Evolutionary conservation across 2,888 invertebrate genomes (phyloP).

Genomic region (Villa cingulata): DNA sequence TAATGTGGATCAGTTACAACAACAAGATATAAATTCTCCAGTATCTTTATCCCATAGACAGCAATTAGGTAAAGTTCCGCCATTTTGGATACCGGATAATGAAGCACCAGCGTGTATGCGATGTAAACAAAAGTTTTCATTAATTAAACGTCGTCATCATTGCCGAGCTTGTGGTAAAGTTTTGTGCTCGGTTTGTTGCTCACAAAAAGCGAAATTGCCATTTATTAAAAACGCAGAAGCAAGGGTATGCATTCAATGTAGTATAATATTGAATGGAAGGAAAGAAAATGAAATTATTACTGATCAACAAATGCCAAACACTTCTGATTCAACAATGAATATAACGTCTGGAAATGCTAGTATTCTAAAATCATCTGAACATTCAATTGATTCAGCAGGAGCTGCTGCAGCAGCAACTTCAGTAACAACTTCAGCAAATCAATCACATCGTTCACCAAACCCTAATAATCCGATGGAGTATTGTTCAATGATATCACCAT

Average conservation of each 20-base stretch:
- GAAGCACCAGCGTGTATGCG: slow-evolving; percentile 71
- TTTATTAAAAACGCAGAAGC: slow-evolving; percentile 62
- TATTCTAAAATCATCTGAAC: not conserved
- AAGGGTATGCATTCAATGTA: slow-evolving; percentile 62
- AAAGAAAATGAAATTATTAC: slow-evolving; percentile 10
- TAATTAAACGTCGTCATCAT: slow-evolving; percentile 73
- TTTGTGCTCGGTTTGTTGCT: slow-evolving; percentile 65
- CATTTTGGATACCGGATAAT: slow-evolving; percentile 77
- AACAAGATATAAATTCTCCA: not conserved
- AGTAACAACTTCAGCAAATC: not conserved
- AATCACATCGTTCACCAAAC: slow-evolving; percentile 49
- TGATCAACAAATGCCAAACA: not conserved
- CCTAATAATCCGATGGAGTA: slow-evolving; percentile 81
- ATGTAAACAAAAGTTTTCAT: slow-evolving; percentile 65
- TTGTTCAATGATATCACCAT: slow-evolving; percentile 68
- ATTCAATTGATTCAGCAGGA: not conserved
- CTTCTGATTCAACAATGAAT: not conserved
- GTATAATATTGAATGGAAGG: slow-evolving; percentile 42
- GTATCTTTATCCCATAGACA: slow-evolving; percentile 17
- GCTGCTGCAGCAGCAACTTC: not conserved
- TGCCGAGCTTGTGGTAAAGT: slow-evolving; percentile 79
- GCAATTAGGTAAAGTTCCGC: slow-evolving; percentile 57
- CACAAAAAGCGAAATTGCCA: slow-evolving; percentile 51
- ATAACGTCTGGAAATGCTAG: not conserved
- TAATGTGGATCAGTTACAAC: not conserved